A percentile compares a stretch with the other conserved stretches of the same genome.
These are phyloP conservation scores for Petromus typicus DNA, from an alignment of 2,113 vertebrate species.

Conservation along the genomic window DNA sequence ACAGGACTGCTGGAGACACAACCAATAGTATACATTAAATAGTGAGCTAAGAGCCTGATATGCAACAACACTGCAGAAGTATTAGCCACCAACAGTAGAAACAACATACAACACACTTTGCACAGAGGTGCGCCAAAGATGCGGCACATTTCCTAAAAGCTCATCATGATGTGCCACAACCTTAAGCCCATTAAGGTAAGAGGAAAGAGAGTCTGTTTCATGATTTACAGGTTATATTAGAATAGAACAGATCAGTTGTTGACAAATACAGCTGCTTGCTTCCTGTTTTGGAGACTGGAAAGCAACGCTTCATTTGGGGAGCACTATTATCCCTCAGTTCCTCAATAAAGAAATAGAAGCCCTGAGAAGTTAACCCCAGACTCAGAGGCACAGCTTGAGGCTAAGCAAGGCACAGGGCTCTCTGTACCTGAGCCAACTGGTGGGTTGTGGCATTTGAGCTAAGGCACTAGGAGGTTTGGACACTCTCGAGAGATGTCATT, in stretches of 20 bases:
- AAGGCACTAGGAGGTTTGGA: neutral
- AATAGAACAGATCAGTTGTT: neutral
- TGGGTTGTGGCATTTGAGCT: neutral
- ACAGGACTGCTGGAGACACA: neutral
- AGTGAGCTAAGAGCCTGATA: neutral
- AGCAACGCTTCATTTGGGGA: neutral
- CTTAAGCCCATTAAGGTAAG: constrained; percentile 31
- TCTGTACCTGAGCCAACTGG: neutral
- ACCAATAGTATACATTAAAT: neutral
- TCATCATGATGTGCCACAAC: neutral
- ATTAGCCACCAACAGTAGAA: neutral
- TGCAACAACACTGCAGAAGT: neutral
- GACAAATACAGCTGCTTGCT: neutral
- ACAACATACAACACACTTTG: rapidly evolving
- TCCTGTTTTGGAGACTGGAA: neutral
- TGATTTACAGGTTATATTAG: constrained; percentile 26
- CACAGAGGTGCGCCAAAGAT: neutral
- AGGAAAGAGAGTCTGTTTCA: neutral
- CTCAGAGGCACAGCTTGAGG: neutral
- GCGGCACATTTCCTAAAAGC: neutral
- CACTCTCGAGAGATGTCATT: neutral
- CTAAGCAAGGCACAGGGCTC: neutral
- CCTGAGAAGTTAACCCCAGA: neutral
- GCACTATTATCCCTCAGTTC: neutral
- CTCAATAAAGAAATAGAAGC: neutral